phyloP scores from a whole-genome alignment of 1,140 invertebrate species.

The Pseudomyrmex pallidus region DNA sequence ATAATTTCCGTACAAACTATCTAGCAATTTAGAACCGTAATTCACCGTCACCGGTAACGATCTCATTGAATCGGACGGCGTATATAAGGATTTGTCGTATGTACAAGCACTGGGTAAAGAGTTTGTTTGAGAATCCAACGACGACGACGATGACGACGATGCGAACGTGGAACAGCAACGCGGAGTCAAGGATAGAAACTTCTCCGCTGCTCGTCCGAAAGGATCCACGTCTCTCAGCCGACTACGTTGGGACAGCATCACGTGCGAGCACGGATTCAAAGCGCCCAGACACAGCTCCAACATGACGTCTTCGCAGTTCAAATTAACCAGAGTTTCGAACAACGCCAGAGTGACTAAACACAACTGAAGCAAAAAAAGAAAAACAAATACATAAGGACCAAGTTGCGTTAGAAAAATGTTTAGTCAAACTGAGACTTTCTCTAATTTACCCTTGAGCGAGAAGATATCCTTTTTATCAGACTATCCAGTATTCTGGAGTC shows the following conservation, averaged over 20 bases:
- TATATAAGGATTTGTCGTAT: slow-evolving; percentile 64
- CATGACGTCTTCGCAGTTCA: slow-evolving; percentile 99
- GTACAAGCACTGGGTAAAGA: slow-evolving; percentile 81
- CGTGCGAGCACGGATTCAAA: slow-evolving; percentile 94
- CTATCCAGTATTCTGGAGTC: slow-evolving; percentile 91
- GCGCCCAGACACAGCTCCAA: slow-evolving; percentile 95
- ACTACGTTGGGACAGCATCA: slow-evolving; percentile 93
- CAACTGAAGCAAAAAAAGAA: slow-evolving; percentile 87
- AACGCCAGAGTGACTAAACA: slow-evolving; percentile 95
- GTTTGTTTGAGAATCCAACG: slow-evolving; percentile 65
- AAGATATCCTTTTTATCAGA: slow-evolving; percentile 90
- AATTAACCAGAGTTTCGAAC: slow-evolving; percentile 95
- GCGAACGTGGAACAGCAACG: slow-evolving; percentile 84
- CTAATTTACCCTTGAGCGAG: slow-evolving; percentile 88
- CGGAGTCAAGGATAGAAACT: slow-evolving; percentile 93
- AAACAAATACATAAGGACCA: not conserved
- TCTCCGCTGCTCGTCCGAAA: slow-evolving; percentile 92
- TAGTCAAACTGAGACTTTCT: not conserved
- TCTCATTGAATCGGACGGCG: slow-evolving; percentile 65
- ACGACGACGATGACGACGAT: not conserved
- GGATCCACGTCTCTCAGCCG: slow-evolving; percentile 92
- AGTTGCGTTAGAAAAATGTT: slow-evolving; percentile 4
- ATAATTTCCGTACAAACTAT: slow-evolving; percentile 91
- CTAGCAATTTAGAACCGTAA: slow-evolving; percentile 84
- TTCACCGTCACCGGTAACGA: slow-evolving; percentile 82